Conservation (phyloP, 2,888 invertebrate species). For the Sarcophaga rosellei region DNA sequence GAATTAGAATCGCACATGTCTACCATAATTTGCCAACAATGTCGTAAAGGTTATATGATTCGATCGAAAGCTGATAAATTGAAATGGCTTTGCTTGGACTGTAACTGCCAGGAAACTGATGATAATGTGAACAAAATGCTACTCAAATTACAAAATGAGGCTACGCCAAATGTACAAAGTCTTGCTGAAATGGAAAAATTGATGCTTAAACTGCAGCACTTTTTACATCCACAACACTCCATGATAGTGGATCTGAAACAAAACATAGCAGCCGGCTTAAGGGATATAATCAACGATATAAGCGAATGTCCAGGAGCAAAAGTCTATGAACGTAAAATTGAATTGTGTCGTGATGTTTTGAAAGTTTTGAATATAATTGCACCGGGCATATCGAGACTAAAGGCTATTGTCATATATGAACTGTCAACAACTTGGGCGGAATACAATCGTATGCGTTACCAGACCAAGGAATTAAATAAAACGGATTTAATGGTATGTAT, state of each 20-base stretch:
- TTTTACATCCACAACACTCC: constrained; percentile 86
- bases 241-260: constrained; percentile 87
- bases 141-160: constrained; percentile 80
- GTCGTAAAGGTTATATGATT: constrained; percentile 65
- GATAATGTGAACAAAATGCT: constrained; percentile 82
- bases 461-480: constrained; percentile 73
- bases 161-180: constrained; percentile 80
- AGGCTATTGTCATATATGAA: constrained; percentile 89
- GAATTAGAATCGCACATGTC: constrained; percentile 88
- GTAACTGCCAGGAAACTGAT: constrained; percentile 72
- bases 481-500: constrained; percentile 79
- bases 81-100: constrained; percentile 76
- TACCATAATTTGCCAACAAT: constrained; percentile 75
- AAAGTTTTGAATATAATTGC: constrained; percentile 85
- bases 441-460: constrained; percentile 79
- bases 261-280: constrained; percentile 84
- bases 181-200: constrained; percentile 81
- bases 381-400: constrained; percentile 82
- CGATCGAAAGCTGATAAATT: constrained; percentile 62
- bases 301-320: constrained; percentile 82
- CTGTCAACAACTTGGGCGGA: constrained; percentile 86
- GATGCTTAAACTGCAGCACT: constrained; percentile 82
- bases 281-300: constrained; percentile 82
- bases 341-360: constrained; percentile 86
- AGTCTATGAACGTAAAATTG: constrained; percentile 85